Base-by-base conservation (phyloP, 37 sponge, comb jelly and placozoan genomes). In the Chondrosia reniformis region DNA sequence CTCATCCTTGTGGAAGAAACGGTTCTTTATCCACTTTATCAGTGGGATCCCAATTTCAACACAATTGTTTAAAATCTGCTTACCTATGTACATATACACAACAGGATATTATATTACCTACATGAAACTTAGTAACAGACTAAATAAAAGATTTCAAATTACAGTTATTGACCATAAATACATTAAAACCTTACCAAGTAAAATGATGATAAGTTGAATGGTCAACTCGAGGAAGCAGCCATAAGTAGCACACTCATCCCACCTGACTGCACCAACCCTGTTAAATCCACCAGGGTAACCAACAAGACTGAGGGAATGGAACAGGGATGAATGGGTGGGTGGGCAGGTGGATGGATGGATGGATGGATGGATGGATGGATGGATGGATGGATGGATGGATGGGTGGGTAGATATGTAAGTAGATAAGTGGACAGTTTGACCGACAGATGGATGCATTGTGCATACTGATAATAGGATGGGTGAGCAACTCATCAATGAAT, bases 181-280 rank as follows among this genome's bases (percentile, higher is more conserved):
- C n/a, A n/a, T n/a, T n/a, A n/a, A n/a, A n/a, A n/a, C n/a, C n/a
- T n/a, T n/a, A 33, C 96, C 94, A 5, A 98, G 80, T 72, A 95
- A 79, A 74, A 98, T 91, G 57, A 95, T 93, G 38, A 73, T 84
- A 56, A 95, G 86, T 63, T 98, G 99, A 25, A 91, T 92, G 58
- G 96, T 93, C 44, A 98, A 80, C 77, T 98, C 99, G 43, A 98
- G 82, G 57, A 98, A 62, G 74, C 99, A 98, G 28, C 99, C 99
- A 43, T 90, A 90, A 12, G 99, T 84, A 46, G 94, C 74, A 78
- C 99, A 98, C 94, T 96, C 97, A 46, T 93, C 97, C 46, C 88
- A 77, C 56, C 97, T 89, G 24, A 83, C 67, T 1, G 85, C 72
- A 54, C 83, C 81, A 52, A 93, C 79, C 27, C 81, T 79, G 55